Percentiles rank a stretch among this genome's conserved stretches.
Evolutionary conservation across 2,888 invertebrate species (phyloP).

Genomic region (Odontothrips loti): DNA sequence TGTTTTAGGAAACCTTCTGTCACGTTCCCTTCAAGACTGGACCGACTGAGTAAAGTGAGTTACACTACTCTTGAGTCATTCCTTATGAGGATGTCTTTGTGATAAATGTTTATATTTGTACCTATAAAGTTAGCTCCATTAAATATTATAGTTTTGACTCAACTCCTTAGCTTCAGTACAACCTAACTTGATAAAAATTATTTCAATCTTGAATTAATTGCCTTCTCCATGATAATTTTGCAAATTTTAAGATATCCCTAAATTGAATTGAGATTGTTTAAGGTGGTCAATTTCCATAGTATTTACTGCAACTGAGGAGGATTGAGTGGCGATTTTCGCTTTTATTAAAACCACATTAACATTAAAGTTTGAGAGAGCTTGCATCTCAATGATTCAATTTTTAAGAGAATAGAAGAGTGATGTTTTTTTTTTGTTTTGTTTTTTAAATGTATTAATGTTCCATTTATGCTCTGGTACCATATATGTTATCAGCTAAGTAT

Average conservation of each 20-base stretch:
- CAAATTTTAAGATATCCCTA: too few species aligned
- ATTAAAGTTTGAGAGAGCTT: too few species aligned
- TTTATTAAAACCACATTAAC: too few species aligned
- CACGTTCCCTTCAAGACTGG: slow-evolving; percentile 31
- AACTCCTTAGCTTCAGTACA: neutral
- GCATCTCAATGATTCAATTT: too few species aligned
- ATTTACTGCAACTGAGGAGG: neutral
- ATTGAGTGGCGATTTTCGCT: neutral
- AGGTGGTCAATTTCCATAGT: neutral
- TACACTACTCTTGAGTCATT: neutral
- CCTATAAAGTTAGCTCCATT: neutral
- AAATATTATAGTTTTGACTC: slow-evolving; percentile 3
- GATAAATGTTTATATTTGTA: slow-evolving; percentile 25
- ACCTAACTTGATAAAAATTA: neutral
- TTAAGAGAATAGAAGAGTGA: too few species aligned
- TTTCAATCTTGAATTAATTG: too few species aligned
- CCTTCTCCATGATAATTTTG: too few species aligned
- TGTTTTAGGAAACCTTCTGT: neutral
- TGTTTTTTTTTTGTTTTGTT: too few species aligned
- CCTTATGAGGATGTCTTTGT: slow-evolving; percentile 15
- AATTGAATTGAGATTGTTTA: too few species aligned
- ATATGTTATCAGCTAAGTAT: too few species aligned
- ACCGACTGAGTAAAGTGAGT: slow-evolving; percentile 37
- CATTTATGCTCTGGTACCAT: too few species aligned
- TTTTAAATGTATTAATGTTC: too few species aligned